These are phyloP conservation scores for Xenopus tropicalis DNA, from an alignment of 2,113 vertebrate genomes.

Conservation along the genomic window DNA sequence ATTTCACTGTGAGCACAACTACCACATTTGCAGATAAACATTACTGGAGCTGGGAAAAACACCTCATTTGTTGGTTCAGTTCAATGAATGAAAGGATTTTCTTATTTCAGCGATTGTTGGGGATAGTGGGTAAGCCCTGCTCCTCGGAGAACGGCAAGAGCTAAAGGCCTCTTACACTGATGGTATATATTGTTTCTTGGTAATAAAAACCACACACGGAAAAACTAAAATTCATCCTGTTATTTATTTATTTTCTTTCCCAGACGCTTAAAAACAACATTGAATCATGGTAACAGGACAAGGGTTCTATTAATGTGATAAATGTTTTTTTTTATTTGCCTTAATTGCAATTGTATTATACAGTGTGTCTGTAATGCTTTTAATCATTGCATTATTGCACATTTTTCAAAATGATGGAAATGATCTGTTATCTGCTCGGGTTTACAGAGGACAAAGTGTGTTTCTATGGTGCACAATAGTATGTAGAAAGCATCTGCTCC, in stretches of 20 bases:
- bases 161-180: too few relatives aligned
- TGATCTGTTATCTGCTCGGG: neutral
- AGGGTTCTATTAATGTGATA: slow-evolving; percentile 23
- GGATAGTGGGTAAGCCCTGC: too few relatives aligned
- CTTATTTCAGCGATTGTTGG: neutral
- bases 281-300: slow-evolving; percentile 7
- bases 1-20: slow-evolving; percentile 13
- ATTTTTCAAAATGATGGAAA: slow-evolving; percentile 3
- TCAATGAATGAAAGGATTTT: slow-evolving; percentile 10
- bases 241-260: neutral
- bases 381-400: neutral
- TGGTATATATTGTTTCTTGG: too few relatives aligned
- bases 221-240: neutral
- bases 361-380: too few relatives aligned
- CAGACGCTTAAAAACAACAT: neutral
- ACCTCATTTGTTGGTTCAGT: slow-evolving; percentile 32
- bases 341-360: slow-evolving; percentile 22
- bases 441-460: too few relatives aligned
- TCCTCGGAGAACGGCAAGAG: neutral
- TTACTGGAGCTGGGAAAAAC: slow-evolving; percentile 10
- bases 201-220: neutral
- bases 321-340: slow-evolving; percentile 23
- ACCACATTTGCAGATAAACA: slow-evolving; percentile 30
- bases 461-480: too few relatives aligned
- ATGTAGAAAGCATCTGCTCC: too few relatives aligned